Base-by-base conservation (phyloP, 2,888 invertebrate species). In the Anorthoa munda region DNA sequence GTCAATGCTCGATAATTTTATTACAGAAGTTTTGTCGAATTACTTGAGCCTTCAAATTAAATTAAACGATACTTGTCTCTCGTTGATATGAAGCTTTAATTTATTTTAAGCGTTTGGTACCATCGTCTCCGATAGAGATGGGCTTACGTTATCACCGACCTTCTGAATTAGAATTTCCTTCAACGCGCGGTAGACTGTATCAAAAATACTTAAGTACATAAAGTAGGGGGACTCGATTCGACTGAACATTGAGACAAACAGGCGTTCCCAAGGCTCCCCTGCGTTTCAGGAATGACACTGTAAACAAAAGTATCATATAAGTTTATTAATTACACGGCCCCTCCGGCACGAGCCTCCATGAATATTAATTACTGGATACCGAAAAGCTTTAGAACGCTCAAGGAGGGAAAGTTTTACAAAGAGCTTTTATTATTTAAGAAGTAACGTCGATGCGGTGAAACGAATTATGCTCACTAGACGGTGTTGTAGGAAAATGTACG, bases 231-330 rank as follows among this genome's bases (percentile, higher is more conserved):
- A 79, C 71, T 68, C 78, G 65, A 75, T 68, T 77, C 77, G 67
- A 85, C 86, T 79, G 82, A 85, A 88, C 87, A 86, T 81, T 77
- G 86, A 82, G 81, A 89, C 91, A 90, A 90, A 89, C 87, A 87
- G 88, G 88, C 82, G 86, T 88, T 86, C 79, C 77, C 83, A 87
- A 89, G 88, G 87, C 89, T 88, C 91, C 92, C 92, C 89, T 88
- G 88, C 92, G 91, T 92, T 94, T 93, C 94, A 93, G 91, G 86
- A 94, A 93, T 95, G 95, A 96, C 95, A 96, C 94, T 95, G 95
- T 95, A 95, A 95, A 96, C 96, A 96, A 96, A 96, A 96, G 96
- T 95, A 96, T 95, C 96, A 96, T 96, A 96, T 96, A 96, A 96
- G 96, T 96, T 96, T 96, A 96, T 96, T 96, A 96, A 96, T 96